Base-by-base conservation (phyloP, 2,888 invertebrate genomes). In the Cryptocephalus moraei region DNA sequence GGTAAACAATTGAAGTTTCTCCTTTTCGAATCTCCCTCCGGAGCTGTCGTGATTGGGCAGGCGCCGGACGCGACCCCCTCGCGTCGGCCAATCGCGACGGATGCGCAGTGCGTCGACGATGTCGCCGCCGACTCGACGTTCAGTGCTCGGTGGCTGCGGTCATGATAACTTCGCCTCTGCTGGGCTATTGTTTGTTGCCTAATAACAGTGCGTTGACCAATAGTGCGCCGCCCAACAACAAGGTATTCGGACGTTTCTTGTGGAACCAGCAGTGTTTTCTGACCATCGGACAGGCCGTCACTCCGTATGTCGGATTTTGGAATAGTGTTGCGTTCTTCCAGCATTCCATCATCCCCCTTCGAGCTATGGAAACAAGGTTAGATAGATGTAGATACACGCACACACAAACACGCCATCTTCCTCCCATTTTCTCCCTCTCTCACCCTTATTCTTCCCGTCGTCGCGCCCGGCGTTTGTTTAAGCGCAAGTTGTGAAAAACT, bases 151-250 rank as follows among this genome's bases (percentile, higher is more conserved):
- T 64, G 64, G 65, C 69, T 70, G 67, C 71, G 71, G 71, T 69
- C 71, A 70, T 71, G 70, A 68, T 75, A 70, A 69, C 73, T 71
- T 67, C 72, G 69, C 72, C 73, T 68, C 64, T 67, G 63, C 66
- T 67, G 68, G 67, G 69, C 66, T 65, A 67, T 62, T 67, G 68
- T 66, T 68, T 67, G 67, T 63, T 68, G 65, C 64, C 68, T 60
- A 69, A 70, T 73, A 75, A 72, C 49, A 48, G 52, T 54, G 55
- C 49, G 13, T 32, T 34, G 45, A 41, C 51, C 43, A 50, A 43
- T 40, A 45, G 45, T 49, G 40, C 41, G 47, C 41, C 47, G 36
- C 36, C 13, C 49, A 54, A 50, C 49, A 54, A 50, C 48, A 54
- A 56, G 44, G 46, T 63, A 53, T 60, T 62, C 54, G 63, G 65